Conservation (phyloP, 2,888 invertebrate genomes). For the Coleophora deauratella region DNA sequence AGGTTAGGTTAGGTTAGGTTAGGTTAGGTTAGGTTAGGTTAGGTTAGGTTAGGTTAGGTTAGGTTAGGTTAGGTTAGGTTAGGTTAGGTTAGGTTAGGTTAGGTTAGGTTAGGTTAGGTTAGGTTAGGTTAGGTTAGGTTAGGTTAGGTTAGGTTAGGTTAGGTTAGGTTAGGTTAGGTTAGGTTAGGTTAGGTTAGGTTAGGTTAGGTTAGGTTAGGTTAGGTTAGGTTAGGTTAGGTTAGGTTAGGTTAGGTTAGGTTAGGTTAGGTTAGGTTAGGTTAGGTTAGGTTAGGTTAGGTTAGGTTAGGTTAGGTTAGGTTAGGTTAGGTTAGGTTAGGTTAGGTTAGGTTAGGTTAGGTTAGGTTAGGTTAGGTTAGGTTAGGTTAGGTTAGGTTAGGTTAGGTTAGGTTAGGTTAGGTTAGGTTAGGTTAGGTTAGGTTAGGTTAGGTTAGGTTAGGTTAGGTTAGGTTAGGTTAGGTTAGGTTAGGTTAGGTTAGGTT, state of each 20-base stretch:
- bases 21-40: conserved; percentile 15
- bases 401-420: not conserved
- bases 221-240: conserved; percentile 20
- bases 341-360: conserved; percentile 13
- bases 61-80: conserved; percentile 16
- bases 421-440: not conserved
- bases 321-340: conserved; percentile 15
- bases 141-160: conserved; percentile 20
- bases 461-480: conserved; percentile 4
- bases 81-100: conserved; percentile 10
- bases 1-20: conserved; percentile 10
- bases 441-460: conserved; percentile 5
- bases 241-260: conserved; percentile 18
- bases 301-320: conserved; percentile 14
- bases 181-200: conserved; percentile 21
- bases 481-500: conserved; percentile 2
- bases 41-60: conserved; percentile 15
- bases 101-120: conserved; percentile 14
- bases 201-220: conserved; percentile 21
- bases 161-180: conserved; percentile 20
- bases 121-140: conserved; percentile 19
- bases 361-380: conserved; percentile 8
- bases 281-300: conserved; percentile 17
- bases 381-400: conserved; percentile 1
- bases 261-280: conserved; percentile 18